These are phyloP conservation scores for Frankliniella fusca DNA, from an alignment of 2,888 invertebrate genomes.

Conservation along the genomic window DNA sequence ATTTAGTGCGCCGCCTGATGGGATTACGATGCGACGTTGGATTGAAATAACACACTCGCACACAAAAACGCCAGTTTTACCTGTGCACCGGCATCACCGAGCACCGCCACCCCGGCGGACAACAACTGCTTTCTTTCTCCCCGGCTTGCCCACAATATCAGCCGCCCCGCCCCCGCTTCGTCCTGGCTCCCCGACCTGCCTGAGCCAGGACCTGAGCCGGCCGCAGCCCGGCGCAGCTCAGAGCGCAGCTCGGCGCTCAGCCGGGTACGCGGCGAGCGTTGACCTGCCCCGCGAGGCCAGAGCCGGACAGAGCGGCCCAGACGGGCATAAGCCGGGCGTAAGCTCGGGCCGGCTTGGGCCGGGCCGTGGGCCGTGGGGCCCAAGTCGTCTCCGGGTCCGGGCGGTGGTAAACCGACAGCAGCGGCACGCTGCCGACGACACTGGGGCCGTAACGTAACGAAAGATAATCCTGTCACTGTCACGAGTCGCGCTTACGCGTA, in stretches of 20 bases:
- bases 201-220: neutral
- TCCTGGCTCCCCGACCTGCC: neutral
- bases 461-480: too few species aligned
- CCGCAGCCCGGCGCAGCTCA: neutral
- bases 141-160: slow-evolving; percentile 49
- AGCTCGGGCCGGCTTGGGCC: too few species aligned
- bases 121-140: slow-evolving; percentile 50
- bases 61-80: slow-evolving; percentile 27
- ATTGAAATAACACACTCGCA: too few species aligned
- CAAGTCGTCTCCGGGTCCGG: neutral
- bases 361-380: neutral
- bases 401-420: too few species aligned
- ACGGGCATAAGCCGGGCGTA: too few species aligned
- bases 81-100: slow-evolving; percentile 35
- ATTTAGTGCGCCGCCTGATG: neutral
- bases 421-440: too few species aligned
- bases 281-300: neutral
- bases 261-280: neutral
- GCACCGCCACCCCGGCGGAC: slow-evolving; percentile 34
- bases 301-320: too few species aligned
- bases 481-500: too few species aligned
- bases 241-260: neutral
- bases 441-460: too few species aligned
- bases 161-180: slow-evolving; percentile 2
- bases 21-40: neutral